A percentile compares a stretch with the other conserved stretches of the same genome.
Conservation (phyloP, 2,113 vertebrate genomes). For the Calyptomena viridis region DNA sequence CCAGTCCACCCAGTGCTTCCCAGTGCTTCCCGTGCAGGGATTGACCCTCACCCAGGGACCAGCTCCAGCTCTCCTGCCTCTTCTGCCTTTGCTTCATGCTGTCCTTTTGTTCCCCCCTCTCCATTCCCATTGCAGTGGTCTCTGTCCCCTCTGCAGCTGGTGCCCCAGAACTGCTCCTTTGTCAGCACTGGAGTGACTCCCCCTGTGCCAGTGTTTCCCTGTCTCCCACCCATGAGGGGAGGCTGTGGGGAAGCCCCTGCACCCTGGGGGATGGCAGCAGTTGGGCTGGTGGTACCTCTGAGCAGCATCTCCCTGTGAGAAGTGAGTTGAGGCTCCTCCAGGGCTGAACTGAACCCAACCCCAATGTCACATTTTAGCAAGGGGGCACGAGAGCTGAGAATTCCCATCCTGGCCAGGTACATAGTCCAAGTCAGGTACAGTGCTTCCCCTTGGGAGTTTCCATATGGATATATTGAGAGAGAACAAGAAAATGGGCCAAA, state of each 20-base stretch:
- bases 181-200: not conserved
- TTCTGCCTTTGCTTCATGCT: not conserved
- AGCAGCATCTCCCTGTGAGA: not conserved
- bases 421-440: too few species aligned
- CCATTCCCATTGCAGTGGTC: not conserved
- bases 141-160: not conserved
- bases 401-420: not conserved
- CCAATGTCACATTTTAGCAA: not conserved
- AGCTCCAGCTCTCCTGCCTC: not conserved
- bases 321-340: not conserved
- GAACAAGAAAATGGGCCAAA: not conserved
- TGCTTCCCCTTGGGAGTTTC: accelerated
- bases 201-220: not conserved
- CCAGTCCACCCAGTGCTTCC: not conserved
- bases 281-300: accelerated
- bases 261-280: accelerated
- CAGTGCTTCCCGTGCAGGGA: not conserved
- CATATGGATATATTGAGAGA: accelerated
- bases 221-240: accelerated
- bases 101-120: not conserved
- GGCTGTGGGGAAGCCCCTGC: not conserved
- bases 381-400: not conserved
- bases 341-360: not conserved
- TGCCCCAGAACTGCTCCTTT: not conserved
- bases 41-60: accelerated